Evolutionary conservation across 2,113 vertebrate genomes (phyloP), one percentile per base, ranked within the genome.

Genomic region (Prunella himalayana): DNA sequence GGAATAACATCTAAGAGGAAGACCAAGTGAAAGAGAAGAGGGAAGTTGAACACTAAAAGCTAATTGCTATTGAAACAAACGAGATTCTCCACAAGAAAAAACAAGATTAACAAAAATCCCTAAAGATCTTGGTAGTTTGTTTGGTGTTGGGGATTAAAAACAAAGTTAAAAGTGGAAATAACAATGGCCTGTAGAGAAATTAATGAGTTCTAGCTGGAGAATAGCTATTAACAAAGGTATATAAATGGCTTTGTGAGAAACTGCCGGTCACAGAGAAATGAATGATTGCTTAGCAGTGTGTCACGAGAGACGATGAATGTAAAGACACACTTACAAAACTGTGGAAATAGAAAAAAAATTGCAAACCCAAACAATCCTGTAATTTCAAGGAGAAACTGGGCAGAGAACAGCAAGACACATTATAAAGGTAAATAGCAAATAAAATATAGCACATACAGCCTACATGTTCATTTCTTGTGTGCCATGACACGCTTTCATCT

Each of bases 391-490:
- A 42, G 42, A 57, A 50, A 25, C 15, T 42, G 30, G 25, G 44
- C 30, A 50, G 44, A 50, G 16, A 42, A 15, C 21, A 66, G 24
- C 24, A 50, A 66, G 24, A 50, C 44, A 39, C 8, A 11, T 30
- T 57, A 42, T 12, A 24, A 49, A 49, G 5, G 12, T 30, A 57
- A 57, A 57, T 11, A 57, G 15, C 8, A 25, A n/a, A 57, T 30
- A 30, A 42, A 75, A 50, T 50, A 35, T 1, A 49, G 8, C 11
- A 31, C 0, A 0, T 21, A 42, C 20, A 49, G 31, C 42, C 24
- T 35, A 57, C 3, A 4, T 20, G 30, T 20, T 75, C 0, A 30
- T 35, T 75, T 57, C 35, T 42, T 66, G 27, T 42, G 61, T 31
- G 35, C 31, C 21, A 25, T 50, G 16, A 49, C 44, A 49, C 5